Conservation (phyloP, 2,888 invertebrate species). For the Sthenelais limicola region DNA sequence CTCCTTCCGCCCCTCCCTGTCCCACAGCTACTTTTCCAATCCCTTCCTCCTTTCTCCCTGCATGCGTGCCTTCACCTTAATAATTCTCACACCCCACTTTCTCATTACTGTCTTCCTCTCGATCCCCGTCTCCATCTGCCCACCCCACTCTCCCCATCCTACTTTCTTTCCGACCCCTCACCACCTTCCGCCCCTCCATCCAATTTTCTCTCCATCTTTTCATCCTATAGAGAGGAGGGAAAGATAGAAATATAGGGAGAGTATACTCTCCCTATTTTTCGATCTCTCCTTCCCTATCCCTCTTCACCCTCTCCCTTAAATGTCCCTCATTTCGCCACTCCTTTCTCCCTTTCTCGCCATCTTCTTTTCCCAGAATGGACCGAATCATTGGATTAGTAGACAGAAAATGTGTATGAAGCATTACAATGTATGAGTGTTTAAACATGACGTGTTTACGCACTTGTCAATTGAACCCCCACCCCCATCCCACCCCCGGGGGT, state of each 20-base stretch:
- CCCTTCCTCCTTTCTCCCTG: neutral
- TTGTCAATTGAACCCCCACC: no score
- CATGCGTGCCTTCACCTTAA: neutral
- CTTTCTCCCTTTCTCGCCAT: no score
- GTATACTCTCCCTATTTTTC: neutral
- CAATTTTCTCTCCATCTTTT: no score
- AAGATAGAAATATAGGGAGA: no score
- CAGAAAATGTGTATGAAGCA: no score
- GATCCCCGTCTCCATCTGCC: neutral
- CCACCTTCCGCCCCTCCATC: neutral
- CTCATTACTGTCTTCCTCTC: neutral
- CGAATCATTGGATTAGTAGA: no score
- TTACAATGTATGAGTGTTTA: no score
- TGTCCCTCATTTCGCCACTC: no score
- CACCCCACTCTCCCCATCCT: neutral
- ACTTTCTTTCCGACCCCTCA: neutral
- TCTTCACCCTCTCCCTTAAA: neutral
- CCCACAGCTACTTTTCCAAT: neutral
- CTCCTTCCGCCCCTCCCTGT: neutral
- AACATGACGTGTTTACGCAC: no score
- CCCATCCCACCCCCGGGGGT: no score
- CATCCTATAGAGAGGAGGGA: no score
- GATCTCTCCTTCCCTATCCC: neutral
- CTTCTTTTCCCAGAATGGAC: no score
- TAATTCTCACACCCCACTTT: neutral